Conservation (phyloP, 2,113 vertebrate genomes). For the Crotalus horridus region DNA sequence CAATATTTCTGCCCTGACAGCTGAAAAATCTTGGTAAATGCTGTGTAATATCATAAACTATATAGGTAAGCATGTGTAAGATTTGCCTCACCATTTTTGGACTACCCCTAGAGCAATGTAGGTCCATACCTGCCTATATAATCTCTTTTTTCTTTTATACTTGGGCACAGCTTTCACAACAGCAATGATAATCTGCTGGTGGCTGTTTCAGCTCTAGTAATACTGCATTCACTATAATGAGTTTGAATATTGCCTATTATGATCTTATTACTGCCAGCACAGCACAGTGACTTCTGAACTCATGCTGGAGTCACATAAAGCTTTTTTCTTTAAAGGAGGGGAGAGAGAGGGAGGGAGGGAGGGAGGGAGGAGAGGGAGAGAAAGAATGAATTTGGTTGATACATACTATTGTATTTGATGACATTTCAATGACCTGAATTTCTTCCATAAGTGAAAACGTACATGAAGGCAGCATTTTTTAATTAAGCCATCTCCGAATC, state of each 20-base stretch:
- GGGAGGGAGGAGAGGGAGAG: no score
- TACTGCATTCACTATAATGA: background rate
- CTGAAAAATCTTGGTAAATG: background rate
- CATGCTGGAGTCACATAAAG: background rate
- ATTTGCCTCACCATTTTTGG: background rate
- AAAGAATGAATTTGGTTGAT: background rate
- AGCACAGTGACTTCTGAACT: background rate
- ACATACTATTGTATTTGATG: background rate
- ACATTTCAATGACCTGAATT: background rate
- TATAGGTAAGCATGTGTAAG: background rate
- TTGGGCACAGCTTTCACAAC: background rate
- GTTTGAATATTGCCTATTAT: background rate
- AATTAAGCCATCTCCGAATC: background rate
- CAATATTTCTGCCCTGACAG: background rate
- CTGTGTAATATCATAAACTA: background rate
- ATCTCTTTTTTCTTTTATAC: background rate
- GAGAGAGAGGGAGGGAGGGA: fast-evolving
- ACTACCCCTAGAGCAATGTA: background rate
- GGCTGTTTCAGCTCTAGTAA: background rate
- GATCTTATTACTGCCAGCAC: background rate
- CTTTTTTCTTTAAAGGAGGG: background rate
- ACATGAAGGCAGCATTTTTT: background rate
- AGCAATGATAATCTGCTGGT: background rate
- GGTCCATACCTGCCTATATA: background rate
- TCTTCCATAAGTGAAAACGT: background rate